Evolutionary conservation across 2,888 invertebrate species (phyloP), one percentile per base, ranked within the genome.

Genomic region (Mimumesa dahlbomi): DNA sequence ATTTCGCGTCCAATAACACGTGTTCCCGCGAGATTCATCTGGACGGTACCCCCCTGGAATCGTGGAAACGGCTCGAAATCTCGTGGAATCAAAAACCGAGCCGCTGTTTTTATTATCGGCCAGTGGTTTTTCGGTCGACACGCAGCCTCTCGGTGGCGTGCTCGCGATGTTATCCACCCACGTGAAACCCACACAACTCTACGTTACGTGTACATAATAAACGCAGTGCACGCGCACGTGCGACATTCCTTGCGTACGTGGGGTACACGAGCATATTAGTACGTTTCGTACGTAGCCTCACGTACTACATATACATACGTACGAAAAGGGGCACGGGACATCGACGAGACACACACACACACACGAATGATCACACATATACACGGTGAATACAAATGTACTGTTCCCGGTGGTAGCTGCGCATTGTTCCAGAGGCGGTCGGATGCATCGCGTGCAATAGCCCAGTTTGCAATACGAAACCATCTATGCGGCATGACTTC

Each of bases 371-470:
- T 11, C 45, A n/a, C 22, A 18, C 45, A n/a, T 45, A 5, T 25
- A 25, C 6, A 19, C 42, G 25, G 22, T 48, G 48, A 13, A 56
- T 46, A 57, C 31, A 31, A 50, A 29, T 25, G 46, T 46, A 19
- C 45, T n/a, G 14, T 16, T 50, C n/a, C 36, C 49, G 34, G 50
- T 18, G 53, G 53, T 21, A 19, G 42, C 61, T 42, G 50, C 25
- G 67, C 68, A 77, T 80, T 80, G 80, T 80, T 72, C 66, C 45
- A 59, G 53, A 67, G 66, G 57, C 64, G 66, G 34, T 50, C 68
- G 56, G 68, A 67, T 72, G 79, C 69, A 84, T 80, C 80, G 84
- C 82, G 80, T 84, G 81, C 75, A 73, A 75, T 72, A 79, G 75
- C 49, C 75, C 75, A 76, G 82, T 82, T 82, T 76, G 76, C 74